These are phyloP conservation scores for Hoplostethus mediterraneus DNA, from an alignment of 2,797 vertebrate species.

Conservation along the genomic window DNA sequence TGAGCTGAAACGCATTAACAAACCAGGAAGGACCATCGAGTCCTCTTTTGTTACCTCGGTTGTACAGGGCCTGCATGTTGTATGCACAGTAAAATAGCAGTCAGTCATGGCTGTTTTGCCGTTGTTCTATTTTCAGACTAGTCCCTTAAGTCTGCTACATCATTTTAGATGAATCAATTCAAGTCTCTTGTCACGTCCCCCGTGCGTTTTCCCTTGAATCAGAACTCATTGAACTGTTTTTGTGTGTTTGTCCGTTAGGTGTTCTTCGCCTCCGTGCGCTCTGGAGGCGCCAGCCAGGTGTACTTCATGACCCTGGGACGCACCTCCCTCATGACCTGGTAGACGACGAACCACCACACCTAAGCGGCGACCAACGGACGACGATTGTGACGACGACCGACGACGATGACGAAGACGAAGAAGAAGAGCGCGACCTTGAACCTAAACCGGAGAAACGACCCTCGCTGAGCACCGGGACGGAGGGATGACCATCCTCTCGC, in stretches of 20 bases:
- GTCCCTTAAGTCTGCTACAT: no score
- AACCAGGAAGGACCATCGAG: no score
- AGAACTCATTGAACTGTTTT: no score
- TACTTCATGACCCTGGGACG: slow-evolving; percentile 96
- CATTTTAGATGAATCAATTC: no score
- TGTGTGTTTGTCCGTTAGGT: slow-evolving; percentile 71
- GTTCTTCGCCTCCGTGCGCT: slow-evolving; percentile 93
- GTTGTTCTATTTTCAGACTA: no score
- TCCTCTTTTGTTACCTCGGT: no score
- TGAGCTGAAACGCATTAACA: no score
- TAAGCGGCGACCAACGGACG: slow-evolving; percentile 74
- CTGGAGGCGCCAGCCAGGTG: slow-evolving; percentile 92
- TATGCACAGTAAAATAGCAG: no score
- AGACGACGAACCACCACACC: slow-evolving; percentile 75
- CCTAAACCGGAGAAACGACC: slow-evolving; percentile 26
- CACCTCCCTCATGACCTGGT: slow-evolving; percentile 94
- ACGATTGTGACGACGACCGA: slow-evolving; percentile 78
- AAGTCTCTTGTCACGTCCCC: no score
- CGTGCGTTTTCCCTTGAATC: no score
- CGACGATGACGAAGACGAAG: slow-evolving; percentile 65
- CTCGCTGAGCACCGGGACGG: slow-evolving; percentile 1
- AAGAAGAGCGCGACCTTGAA: slow-evolving; percentile 38
- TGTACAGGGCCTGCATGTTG: no score
- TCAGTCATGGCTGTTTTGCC: no score
- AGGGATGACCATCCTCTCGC: slow-evolving; percentile 29